phyloP scores from a whole-genome alignment of 2,113 vertebrate species.

The Coracopsis vasa region DNA sequence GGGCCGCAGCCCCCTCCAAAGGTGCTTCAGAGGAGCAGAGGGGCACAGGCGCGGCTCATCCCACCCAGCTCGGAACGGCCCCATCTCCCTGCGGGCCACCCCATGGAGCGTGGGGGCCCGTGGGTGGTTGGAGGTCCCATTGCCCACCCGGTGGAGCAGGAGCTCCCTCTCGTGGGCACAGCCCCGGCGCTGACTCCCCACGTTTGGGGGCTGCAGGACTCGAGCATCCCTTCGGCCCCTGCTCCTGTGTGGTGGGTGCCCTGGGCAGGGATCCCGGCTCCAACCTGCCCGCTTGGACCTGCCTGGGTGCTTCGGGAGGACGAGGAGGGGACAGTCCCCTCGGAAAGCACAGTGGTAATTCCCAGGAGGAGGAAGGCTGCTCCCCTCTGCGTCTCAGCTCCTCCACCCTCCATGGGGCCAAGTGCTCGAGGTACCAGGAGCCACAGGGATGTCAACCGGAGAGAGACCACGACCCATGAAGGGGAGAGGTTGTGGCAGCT shows the following conservation, averaged over 20 bases:
- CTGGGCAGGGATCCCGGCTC: fast-evolving
- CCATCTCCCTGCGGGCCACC: neutral
- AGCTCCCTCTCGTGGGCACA: neutral
- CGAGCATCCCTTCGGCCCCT: fast-evolving
- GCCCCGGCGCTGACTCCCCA: neutral
- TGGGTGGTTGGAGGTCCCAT: neutral
- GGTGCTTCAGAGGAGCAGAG: slow-evolving; percentile 58
- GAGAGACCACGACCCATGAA: fast-evolving
- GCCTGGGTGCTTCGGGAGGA: neutral
- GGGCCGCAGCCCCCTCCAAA: slow-evolving; percentile 29
- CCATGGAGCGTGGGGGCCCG: fast-evolving
- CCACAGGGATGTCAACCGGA: fast-evolving
- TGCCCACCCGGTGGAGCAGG: neutral
- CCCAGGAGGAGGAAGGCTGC: neutral
- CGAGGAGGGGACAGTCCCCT: neutral
- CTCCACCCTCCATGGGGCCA: neutral
- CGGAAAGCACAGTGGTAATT: fast-evolving
- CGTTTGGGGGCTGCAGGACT: neutral
- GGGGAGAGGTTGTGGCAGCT: neutral
- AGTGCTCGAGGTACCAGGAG: neutral
- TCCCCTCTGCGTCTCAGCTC: neutral
- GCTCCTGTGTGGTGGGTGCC: fast-evolving
- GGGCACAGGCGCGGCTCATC: neutral
- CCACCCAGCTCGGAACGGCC: fast-evolving
- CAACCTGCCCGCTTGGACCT: neutral